A percentile compares a stretch with the other conserved stretches of the same genome.
Evolutionary conservation across 2,797 vertebrate species (phyloP).

Genomic region (Thamnophis elegans): DNA sequence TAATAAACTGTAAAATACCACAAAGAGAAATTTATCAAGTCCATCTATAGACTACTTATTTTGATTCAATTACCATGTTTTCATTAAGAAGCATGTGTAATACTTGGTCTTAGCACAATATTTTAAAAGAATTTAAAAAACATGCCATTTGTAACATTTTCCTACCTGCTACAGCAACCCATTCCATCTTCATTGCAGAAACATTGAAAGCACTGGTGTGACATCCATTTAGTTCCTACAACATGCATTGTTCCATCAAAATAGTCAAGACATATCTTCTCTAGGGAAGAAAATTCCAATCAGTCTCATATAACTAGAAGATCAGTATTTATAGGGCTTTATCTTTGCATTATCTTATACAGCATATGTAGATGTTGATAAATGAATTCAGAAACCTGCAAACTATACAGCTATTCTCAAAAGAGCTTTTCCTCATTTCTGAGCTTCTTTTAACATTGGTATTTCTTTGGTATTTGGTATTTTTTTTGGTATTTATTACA

Average conservation of each 20-base stretch:
- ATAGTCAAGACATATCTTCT: fast-evolving
- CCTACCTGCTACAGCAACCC: background rate
- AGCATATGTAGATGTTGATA: too few species aligned
- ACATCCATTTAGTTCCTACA: background rate
- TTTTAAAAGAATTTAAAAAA: background rate
- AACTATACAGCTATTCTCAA: too few species aligned
- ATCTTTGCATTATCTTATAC: too few species aligned
- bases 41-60: background rate
- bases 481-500: too few species aligned
- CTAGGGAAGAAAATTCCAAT: background rate
- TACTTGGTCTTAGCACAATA: background rate
- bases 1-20: too few species aligned
- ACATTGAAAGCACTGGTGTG: background rate
- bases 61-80: background rate
- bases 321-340: too few species aligned
- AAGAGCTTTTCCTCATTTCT: too few species aligned
- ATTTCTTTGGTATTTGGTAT: too few species aligned
- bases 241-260: background rate
- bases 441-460: too few species aligned
- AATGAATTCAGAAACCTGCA: too few species aligned
- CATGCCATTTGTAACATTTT: background rate
- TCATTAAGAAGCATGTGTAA: background rate
- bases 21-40: background rate
- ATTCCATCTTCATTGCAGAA: fast-evolving
- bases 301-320: background rate